phyloP scores from a whole-genome alignment of 2,113 vertebrate genomes.

The Sylvietta virens region DNA sequence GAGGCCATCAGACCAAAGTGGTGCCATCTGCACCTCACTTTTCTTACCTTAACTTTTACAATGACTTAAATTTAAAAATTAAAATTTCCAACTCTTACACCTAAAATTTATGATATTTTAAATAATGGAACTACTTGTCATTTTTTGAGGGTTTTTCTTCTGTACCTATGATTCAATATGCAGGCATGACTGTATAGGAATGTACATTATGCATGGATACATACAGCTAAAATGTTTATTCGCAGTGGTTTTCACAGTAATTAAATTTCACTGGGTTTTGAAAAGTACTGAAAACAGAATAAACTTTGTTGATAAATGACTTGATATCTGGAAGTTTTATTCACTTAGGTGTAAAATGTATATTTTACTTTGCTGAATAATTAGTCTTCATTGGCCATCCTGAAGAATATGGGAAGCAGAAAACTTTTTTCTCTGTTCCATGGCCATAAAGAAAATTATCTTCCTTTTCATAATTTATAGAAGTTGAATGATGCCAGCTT shows the following conservation, averaged over 20 bases:
- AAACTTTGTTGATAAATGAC: neutral
- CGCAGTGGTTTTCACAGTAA: neutral
- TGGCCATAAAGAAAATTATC: neutral
- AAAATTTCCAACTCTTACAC: neutral
- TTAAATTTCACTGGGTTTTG: neutral
- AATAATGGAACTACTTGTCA: neutral
- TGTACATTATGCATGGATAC: neutral
- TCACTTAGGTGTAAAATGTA: neutral
- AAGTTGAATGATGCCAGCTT: neutral
- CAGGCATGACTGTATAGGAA: neutral
- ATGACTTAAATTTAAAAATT: neutral
- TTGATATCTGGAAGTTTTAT: neutral
- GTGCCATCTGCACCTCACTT: neutral
- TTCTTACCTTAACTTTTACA: neutral
- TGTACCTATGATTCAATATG: neutral
- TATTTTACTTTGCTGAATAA: neutral
- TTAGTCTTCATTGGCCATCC: neutral
- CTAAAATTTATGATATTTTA: neutral
- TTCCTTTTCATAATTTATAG: neutral
- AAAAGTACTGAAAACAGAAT: neutral
- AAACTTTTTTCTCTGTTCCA: neutral
- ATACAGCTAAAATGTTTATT: neutral
- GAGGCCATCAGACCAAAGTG: neutral
- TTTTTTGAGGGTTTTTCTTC: fast-evolving
- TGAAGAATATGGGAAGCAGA: neutral